Base-by-base conservation (phyloP, 1,140 invertebrate genomes). In the Pectinophora gossypiella region DNA sequence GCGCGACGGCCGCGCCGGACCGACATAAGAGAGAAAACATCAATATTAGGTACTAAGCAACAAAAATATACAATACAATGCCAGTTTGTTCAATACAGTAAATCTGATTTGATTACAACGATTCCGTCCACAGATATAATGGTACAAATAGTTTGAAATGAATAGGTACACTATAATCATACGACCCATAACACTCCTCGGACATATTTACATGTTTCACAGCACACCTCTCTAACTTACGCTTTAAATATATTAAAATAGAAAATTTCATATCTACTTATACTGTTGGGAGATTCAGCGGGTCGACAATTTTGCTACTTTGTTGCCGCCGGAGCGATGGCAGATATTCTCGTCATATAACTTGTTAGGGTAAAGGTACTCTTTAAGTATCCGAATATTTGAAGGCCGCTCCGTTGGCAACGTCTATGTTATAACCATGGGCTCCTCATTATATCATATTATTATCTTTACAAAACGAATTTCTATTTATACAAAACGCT, bases 181-280 rank as follows among this genome's bases (percentile, higher is more conserved):
- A n/a, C 59, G 44, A 56, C 59, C 50, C 52, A 54, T 58, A 55
- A 54, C 63, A 51, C 58, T 54, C 55, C 51, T 52, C 51, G 21
- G 61, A 62, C 56, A 40, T 40, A 65, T 68, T 64, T 73, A 68
- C 64, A 72, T 48, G 52, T 57, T 59, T 64, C 23, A 27, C 50
- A 27, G 35, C 38, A 42, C 47, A 48, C 48, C 23, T 46, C 43
- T 53, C 48, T 53, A 64, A 40, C 66, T 64, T 63, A 67, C 22
- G 27, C 43, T 61, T 80, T 78, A 78, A 76, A 76, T 80, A 84
- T 85, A 85, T 83, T 85, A 85, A 86, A 86, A 83, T 82, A 82
- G 71, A 86, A 86, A 86, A 84, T 83, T 81, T 75, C 62, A 76
- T 77, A 82, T 62, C 78, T 84, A 84, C 73, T 68, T 71, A 81